Base-by-base conservation (phyloP, 1,140 invertebrate species). In the Bombus waltoni region DNA sequence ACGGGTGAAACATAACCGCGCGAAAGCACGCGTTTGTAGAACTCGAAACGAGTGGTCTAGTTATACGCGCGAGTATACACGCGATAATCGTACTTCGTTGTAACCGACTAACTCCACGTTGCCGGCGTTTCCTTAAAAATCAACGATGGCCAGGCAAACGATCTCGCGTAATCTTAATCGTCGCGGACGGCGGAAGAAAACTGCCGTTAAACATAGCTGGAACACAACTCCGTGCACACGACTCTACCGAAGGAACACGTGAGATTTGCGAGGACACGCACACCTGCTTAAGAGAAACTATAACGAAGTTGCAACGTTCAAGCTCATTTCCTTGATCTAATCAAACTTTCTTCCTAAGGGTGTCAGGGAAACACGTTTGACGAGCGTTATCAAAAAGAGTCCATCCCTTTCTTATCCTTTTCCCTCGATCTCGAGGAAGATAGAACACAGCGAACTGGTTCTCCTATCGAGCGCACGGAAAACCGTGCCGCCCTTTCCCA, bases 111-210 rank as follows among this genome's bases (percentile, higher is more conserved):
- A 42, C 66, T 71, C 22, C 15, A 6, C 11, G 18, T 47, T 73
- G n/a, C 35, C 73, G 18, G 42, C 10, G n/a, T 38, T 35, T 0
- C 47, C 53, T 47, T 40, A n/a, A 59, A 76, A 76, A 25, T 35
- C 35, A 47, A 74, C 57, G 72, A 82, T 57, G 28, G 13, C n/a
- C 25, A 81, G 32, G 6, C 3, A 18, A 62, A 62, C 80, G 32
- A 65, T 74, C 38, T 35, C n/a, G 32, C 28, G 59, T 76, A 83
- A 83, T 83, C 81, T 66, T 75, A 40, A 76, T 83, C 81, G 40
- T 40, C 38, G 8, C 47, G 3, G 59, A 35, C 15, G 25, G 9
- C 3, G 35, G 25, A 22, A 22, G 32, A 5, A 53, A 68, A 76
- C 57, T 38, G 35, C 76, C 73, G 70, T 59, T 65, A 22, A 72